phyloP scores from a whole-genome alignment of 1,140 invertebrate species.

The Melipona quadrifasciata region DNA sequence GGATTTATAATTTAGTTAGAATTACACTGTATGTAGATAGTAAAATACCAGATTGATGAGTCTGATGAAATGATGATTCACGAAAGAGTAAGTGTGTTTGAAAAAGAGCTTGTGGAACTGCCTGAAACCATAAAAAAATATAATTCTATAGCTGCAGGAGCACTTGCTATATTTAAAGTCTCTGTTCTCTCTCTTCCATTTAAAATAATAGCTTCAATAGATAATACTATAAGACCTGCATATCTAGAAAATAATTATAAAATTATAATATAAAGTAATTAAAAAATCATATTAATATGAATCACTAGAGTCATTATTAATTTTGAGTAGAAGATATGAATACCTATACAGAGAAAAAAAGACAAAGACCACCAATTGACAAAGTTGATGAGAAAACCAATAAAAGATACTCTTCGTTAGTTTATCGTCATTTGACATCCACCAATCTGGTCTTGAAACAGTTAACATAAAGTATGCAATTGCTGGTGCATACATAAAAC shows the following conservation, averaged over 20 bases:
- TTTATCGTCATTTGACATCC: slow-evolving; percentile 79
- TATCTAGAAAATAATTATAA: slow-evolving; percentile 80
- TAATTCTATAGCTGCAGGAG: slow-evolving; percentile 86
- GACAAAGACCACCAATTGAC: slow-evolving; percentile 85
- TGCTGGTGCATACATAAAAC: slow-evolving; percentile 82
- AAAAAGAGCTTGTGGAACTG: slow-evolving; percentile 86
- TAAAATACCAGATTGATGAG: slow-evolving; percentile 74
- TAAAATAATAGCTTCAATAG: slow-evolving; percentile 86
- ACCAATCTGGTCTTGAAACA: slow-evolving; percentile 83
- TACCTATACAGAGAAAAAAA: slow-evolving; percentile 87
- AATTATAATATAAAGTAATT: not conserved
- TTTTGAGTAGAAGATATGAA: slow-evolving; percentile 42
- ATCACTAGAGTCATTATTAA: not conserved
- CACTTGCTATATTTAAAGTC: slow-evolving; percentile 82
- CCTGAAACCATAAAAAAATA: slow-evolving; percentile 89
- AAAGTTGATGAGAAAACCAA: slow-evolving; percentile 83
- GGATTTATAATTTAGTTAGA: slow-evolving; percentile 20
- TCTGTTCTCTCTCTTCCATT: slow-evolving; percentile 83
- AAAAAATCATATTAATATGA: not conserved
- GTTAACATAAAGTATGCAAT: slow-evolving; percentile 82
- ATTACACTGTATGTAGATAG: slow-evolving; percentile 19
- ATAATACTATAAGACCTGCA: slow-evolving; percentile 86
- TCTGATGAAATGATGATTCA: slow-evolving; percentile 67
- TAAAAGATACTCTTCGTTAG: slow-evolving; percentile 70
- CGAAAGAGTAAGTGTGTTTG: slow-evolving; percentile 84